Base-by-base conservation (phyloP, 1,140 invertebrate genomes). In the Penaeus vannamei region DNA sequence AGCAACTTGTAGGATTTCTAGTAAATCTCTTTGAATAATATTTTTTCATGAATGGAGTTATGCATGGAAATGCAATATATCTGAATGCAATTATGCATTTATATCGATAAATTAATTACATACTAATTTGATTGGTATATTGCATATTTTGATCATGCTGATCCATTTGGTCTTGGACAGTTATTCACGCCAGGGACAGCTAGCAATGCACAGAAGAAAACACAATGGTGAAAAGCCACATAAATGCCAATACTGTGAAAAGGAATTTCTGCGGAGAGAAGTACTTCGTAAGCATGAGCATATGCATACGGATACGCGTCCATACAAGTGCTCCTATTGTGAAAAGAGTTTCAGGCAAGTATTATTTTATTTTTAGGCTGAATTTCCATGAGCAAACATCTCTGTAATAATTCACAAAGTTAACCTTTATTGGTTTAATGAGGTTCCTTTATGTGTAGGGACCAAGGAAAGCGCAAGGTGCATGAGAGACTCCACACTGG, bases 401-500 rank as follows among this genome's bases (percentile, higher is more conserved):
- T 42, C 36, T 7, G 8, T 42, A 5, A 42, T 7, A 42, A 7
- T 42, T 5, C 3, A 42, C 36, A 42, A 42, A 42, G 36, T 42
- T 42, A 42, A 42, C 36, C 36, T 42, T 7, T 53, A 17, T 7
- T 53, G 0, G 12, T 53, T 12, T 53, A 17, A 53, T 53, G 12
- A 53, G 12, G 17, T 53, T 53, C 10, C 17, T 10, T 12, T 53
- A 12, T 53, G 5, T 53, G 53, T 12, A 53, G 53, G 8, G 53
- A 53, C 12, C 53, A 53, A 53, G 53, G 53, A 53, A 53, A 53
- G 53, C 53, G 53, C 12, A 53, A 53, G 60, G 81, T 90, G 12
- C 85, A 91, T 84, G 91, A 89, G 61, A 29, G 87, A 17, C 82
- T 89, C 22, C 87, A 89, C 69, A 89, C 87, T 29, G 87, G 87